Conservation (phyloP, 37 sponge, comb jelly and placozoan species). For the Mnemiopsis leidyi region DNA sequence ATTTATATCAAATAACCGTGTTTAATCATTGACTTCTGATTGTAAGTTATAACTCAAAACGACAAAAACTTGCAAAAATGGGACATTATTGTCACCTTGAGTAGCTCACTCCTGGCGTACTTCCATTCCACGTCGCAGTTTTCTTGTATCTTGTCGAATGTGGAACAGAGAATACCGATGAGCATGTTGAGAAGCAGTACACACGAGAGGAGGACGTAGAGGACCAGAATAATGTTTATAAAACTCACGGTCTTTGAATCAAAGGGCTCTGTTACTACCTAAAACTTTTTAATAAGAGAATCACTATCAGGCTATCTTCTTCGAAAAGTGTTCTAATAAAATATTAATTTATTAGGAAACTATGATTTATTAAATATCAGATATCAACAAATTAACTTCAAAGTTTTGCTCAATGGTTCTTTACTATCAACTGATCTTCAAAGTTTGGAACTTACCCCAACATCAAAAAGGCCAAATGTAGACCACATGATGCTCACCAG, state of each 20-base stretch:
- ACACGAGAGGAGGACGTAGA: not conserved
- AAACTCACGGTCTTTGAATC: not conserved
- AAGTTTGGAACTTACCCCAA: not conserved
- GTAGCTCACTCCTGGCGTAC: not conserved
- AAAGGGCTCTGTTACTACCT: not conserved
- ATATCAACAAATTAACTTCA: too few species aligned
- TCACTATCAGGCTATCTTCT: too few species aligned
- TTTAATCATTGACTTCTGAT: too few species aligned
- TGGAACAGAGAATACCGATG: not conserved
- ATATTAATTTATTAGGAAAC: not conserved
- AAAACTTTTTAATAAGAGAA: not conserved
- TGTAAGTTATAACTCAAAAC: too few species aligned
- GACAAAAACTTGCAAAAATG: too few species aligned
- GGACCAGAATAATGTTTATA: not conserved
- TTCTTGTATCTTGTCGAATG: not conserved
- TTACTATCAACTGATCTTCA: too few species aligned
- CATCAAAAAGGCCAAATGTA: not conserved
- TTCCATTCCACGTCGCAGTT: not conserved
- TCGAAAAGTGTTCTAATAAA: not conserved
- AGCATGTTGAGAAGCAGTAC: not conserved
- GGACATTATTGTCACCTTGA: not conserved
- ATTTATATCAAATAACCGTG: too few species aligned
- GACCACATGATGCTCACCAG: not conserved
- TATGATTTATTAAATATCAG: too few species aligned
- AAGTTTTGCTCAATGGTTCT: too few species aligned